Percentiles rank a stretch among this genome's conserved stretches.
Conservation (phyloP, 2,113 vertebrate genomes). For the Trichechus manatus region DNA sequence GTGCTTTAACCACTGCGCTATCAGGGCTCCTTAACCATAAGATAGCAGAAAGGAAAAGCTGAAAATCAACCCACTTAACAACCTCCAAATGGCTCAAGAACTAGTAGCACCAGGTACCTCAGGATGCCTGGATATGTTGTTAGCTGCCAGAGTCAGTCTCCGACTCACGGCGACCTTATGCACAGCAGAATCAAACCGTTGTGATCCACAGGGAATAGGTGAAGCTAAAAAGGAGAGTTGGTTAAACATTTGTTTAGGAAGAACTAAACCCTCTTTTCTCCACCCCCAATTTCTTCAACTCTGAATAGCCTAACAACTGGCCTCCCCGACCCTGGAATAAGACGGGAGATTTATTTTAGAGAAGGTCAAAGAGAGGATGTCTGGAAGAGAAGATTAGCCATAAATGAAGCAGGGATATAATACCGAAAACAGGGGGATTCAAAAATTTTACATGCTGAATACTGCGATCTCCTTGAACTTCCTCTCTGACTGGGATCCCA, state of each 20-base stretch:
- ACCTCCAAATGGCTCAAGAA: not conserved
- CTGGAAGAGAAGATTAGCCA: not conserved
- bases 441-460: not conserved
- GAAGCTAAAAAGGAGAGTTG: not conserved
- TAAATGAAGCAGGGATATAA: not conserved
- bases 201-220: not conserved
- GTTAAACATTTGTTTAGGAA: not conserved
- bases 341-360: not conserved
- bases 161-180: not conserved
- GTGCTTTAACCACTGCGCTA: too few species aligned
- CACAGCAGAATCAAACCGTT: not conserved
- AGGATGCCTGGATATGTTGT: not conserved
- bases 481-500: not conserved
- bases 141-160: not conserved
- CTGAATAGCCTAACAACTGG: not conserved
- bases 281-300: not conserved
- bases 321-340: not conserved
- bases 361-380: not conserved
- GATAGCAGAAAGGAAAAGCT: not conserved
- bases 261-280: not conserved
- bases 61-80: slow-evolving; percentile 3
- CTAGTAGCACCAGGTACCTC: not conserved
- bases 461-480: not conserved
- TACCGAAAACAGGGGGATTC: not conserved
- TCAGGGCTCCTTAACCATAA: not conserved